Evolutionary conservation across 2,113 vertebrate genomes (phyloP), one percentile per base, ranked within the genome.

Genomic region (Salvelinus namaycush): DNA sequence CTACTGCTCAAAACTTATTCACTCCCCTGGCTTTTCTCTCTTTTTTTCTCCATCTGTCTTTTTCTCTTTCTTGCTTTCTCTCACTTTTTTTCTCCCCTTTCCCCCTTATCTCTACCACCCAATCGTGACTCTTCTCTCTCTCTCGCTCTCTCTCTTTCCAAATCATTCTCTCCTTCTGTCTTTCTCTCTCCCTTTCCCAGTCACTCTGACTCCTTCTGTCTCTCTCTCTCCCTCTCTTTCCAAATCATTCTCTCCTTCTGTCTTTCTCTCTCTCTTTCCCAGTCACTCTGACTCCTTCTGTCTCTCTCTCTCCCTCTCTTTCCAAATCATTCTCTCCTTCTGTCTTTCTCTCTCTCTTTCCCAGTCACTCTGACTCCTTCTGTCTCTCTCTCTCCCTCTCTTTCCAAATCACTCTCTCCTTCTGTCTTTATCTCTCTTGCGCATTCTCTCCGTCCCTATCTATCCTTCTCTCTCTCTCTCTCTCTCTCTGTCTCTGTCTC

Each of bases 1-100:
- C 12, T 51, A 16, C 49, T 51, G 49, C 49, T 51, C 8, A 9
- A 39, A 39, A 9, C 0, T 39, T 2, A 39, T 2, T 39, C 34
- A 2, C 49, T 51, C 49, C 49, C 3, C 3, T 51, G 11, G 14
- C 49, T 16, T 51, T 5, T 5, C 31, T 31, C 57, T 22, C 31
- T 49, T 6, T 49, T 14, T 51, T 11, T 51, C 34, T 39, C 49
- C 80, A 73, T 76, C 72, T 26, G 22, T 62, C 59, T 44, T 27
- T 75, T 27, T n/a, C 44, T 75, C n/a, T 73, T 57, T 64, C 29
- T 70, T 27, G 1, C 68, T 62, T 72, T 60, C 62, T 20, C 34
- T 39, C 34, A 2, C 8, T 13, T 74, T 39, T 82, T 78, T 22
- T 39, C 62, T 57, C 75, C 0, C 78, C 74, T 75, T 75, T 14